These are phyloP conservation scores for Drosophila gunungcola DNA, from an alignment of 1,140 invertebrate species.

Conservation along the genomic window DNA sequence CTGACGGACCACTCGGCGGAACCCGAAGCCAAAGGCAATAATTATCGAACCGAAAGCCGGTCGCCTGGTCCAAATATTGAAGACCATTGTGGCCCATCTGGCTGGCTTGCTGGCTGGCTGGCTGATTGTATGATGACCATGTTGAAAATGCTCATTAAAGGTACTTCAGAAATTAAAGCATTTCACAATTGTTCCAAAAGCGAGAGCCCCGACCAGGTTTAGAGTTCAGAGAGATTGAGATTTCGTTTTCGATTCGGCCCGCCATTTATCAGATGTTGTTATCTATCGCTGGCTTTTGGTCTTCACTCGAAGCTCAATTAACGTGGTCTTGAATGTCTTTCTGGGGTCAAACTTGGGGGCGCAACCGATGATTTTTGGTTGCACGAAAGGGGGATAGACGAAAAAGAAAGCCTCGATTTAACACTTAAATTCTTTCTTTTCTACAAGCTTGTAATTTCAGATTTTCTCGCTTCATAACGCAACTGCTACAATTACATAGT, in stretches of 20 bases:
- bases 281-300: constrained; percentile 52
- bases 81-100: constrained; percentile 43
- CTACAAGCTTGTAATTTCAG: constrained; percentile 18
- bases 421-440: constrained; percentile 10
- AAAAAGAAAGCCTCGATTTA: constrained; percentile 13
- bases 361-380: constrained; percentile 32
- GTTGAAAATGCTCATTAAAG: constrained; percentile 83
- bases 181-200: constrained; percentile 77
- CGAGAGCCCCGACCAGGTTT: constrained; percentile 46
- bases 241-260: constrained; percentile 65
- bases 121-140: constrained; percentile 80
- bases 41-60: constrained; percentile 66
- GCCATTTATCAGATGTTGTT: constrained; percentile 81
- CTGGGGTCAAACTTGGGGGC: constrained; percentile 42
- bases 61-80: constrained; percentile 66
- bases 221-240: constrained; percentile 46
- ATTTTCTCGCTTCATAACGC: constrained; percentile 11
- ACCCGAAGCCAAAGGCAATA: constrained; percentile 57
- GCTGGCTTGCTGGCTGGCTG: constrained; percentile 8
- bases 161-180: constrained; percentile 82
- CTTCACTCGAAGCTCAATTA: constrained; percentile 60
- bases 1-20: constrained; percentile 30
- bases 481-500: constrained; percentile 21
- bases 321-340: constrained; percentile 63
- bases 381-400: not conserved